Percentiles rank a stretch among this genome's conserved stretches.
Conservation (phyloP, 2,888 invertebrate genomes). For the Phyto melanocephala region DNA sequence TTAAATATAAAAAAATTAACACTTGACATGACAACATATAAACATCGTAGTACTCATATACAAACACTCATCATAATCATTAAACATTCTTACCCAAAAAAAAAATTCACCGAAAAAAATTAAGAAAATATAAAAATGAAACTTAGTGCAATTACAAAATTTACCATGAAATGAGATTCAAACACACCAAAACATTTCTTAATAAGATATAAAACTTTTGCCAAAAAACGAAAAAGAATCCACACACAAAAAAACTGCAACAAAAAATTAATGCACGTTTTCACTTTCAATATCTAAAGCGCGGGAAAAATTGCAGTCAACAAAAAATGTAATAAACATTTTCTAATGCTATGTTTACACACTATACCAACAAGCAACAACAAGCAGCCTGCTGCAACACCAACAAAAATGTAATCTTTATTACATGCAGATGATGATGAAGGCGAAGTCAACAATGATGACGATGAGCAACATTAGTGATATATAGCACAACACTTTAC, state of each 20-base stretch:
- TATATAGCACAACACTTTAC: not conserved
- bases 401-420: constrained; percentile 38
- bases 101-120: constrained; percentile 26
- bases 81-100: constrained; percentile 48
- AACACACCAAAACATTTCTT: constrained; percentile 37
- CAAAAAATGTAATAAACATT: constrained; percentile 49
- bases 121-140: constrained; percentile 6
- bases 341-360: constrained; percentile 53
- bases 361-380: constrained; percentile 33
- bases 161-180: constrained; percentile 48
- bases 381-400: constrained; percentile 21
- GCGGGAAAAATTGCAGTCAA: constrained; percentile 55
- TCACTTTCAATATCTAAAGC: constrained; percentile 61
- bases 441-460: not conserved
- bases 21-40: constrained; percentile 48
- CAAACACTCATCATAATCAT: constrained; percentile 27
- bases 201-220: constrained; percentile 46
- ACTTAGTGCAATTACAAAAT: constrained; percentile 45
- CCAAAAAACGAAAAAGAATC: constrained; percentile 23
- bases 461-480: not conserved
- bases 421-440: constrained; percentile 46
- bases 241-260: constrained; percentile 22
- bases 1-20: constrained; percentile 46
- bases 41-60: not conserved
- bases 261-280: constrained; percentile 52